phyloP scores from a whole-genome alignment of 2,888 invertebrate species.

The Drosophila nigritarsus region DNA sequence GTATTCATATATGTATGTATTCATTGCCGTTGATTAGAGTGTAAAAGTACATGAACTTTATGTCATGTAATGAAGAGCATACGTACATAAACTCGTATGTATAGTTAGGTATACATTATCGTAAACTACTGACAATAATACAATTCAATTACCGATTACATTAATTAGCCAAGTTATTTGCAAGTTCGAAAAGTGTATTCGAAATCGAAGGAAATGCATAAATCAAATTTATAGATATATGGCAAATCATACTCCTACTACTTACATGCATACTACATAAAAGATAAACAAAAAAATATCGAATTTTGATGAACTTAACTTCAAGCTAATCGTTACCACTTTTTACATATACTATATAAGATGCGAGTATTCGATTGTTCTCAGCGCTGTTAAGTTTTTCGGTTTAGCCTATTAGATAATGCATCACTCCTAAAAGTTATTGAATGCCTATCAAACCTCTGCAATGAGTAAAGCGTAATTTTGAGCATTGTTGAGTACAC shows the following conservation, averaged over 20 bases:
- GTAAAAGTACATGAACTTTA: slow-evolving; percentile 2
- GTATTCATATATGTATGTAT: slow-evolving; percentile 17
- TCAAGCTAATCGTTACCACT: slow-evolving; percentile 44
- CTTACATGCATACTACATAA: slow-evolving; percentile 12
- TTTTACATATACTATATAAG: slow-evolving; percentile 18
- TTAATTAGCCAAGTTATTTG: slow-evolving; percentile 51
- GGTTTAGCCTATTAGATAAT: slow-evolving; percentile 10
- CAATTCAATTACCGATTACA: slow-evolving; percentile 80
- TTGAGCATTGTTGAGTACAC: neutral
- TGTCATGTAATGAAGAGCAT: slow-evolving; percentile 1
- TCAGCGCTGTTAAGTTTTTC: slow-evolving; percentile 29
- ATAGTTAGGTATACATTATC: slow-evolving; percentile 56
- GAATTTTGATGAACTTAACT: slow-evolving; percentile 36
- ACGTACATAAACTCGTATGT: slow-evolving; percentile 11
- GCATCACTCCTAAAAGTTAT: slow-evolving; percentile 11
- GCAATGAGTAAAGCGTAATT: neutral
- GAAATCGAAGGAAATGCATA: slow-evolving; percentile 30
- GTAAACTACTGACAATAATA: slow-evolving; percentile 85
- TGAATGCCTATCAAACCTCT: slow-evolving; percentile 1
- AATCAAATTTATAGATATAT: slow-evolving; percentile 67
- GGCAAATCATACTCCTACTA: slow-evolving; percentile 20
- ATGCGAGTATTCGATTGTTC: slow-evolving; percentile 23
- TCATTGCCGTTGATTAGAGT: slow-evolving; percentile 24
- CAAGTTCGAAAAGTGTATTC: slow-evolving; percentile 19
- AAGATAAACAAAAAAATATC: slow-evolving; percentile 19